phyloP scores from a whole-genome alignment of 2,888 invertebrate genomes.

The Ellobium chinense region DNA sequence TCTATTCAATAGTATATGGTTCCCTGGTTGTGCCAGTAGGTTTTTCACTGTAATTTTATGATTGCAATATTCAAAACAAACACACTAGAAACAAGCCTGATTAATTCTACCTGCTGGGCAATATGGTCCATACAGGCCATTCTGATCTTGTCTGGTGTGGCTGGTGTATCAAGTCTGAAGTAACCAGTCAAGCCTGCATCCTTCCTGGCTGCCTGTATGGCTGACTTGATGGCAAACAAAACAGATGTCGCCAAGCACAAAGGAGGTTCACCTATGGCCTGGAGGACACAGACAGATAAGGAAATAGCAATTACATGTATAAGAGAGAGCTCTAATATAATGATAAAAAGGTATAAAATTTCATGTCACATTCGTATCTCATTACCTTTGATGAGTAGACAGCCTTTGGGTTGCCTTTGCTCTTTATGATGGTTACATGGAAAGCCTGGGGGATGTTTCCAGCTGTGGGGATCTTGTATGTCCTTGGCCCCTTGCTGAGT shows the following conservation, averaged over 20 bases:
- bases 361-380: no score
- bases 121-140: slow-evolving; percentile 93
- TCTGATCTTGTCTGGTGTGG: slow-evolving; percentile 92
- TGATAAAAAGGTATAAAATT: no score
- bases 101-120: slow-evolving; percentile 55
- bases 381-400: slow-evolving; percentile 96
- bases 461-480: slow-evolving; percentile 96
- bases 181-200: slow-evolving; percentile 83
- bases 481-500: slow-evolving; percentile 93
- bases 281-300: no score
- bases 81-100: no score
- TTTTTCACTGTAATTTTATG: no score
- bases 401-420: slow-evolving; percentile 91
- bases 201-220: slow-evolving; percentile 88
- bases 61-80: no score
- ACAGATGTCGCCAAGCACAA: slow-evolving; percentile 91
- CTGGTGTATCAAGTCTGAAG: slow-evolving; percentile 88
- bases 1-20: no score
- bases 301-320: no score
- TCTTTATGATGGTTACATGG: slow-evolving; percentile 93
- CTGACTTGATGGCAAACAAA: slow-evolving; percentile 92
- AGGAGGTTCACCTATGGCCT: slow-evolving; percentile 98
- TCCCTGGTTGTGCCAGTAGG: no score
- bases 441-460: slow-evolving; percentile 94
- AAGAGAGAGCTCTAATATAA: no score